Conservation (phyloP, 2,888 invertebrate genomes). For the Mesoligia furuncula region DNA sequence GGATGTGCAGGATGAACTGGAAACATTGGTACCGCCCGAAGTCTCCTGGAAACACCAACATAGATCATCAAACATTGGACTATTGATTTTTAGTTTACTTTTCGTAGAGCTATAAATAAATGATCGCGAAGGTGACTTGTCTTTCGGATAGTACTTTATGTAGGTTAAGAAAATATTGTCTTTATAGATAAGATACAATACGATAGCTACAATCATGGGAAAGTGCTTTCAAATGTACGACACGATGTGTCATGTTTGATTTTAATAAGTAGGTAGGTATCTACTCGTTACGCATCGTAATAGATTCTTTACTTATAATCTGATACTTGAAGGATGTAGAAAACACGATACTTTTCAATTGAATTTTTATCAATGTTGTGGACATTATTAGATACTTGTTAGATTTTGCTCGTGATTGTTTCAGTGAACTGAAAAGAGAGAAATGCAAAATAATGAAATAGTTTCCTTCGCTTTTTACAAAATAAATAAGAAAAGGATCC, state of each 20-base stretch:
- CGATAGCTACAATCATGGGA: slow-evolving; percentile 24
- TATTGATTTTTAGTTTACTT: slow-evolving; percentile 16
- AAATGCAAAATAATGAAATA: neutral
- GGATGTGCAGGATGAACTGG: slow-evolving; percentile 94
- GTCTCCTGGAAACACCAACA: slow-evolving; percentile 91
- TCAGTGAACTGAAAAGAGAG: neutral
- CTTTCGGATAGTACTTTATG: slow-evolving; percentile 14
- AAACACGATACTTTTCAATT: neutral
- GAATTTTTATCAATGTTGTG: neutral
- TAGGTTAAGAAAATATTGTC: slow-evolving; percentile 51
- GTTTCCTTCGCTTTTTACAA: neutral
- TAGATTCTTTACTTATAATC: neutral
- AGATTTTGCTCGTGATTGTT: neutral
- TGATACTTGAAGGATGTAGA: neutral
- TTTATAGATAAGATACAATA: slow-evolving; percentile 42
- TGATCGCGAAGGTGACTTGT: slow-evolving; percentile 1
- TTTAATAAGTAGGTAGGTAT: neutral
- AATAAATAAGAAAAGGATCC: neutral
- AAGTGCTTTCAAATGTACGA: slow-evolving; percentile 36
- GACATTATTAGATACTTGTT: neutral
- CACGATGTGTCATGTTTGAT: slow-evolving; percentile 3
- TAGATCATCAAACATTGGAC: slow-evolving; percentile 23
- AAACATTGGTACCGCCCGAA: slow-evolving; percentile 95
- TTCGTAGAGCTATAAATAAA: slow-evolving; percentile 33
- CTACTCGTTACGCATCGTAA: neutral